Evolutionary conservation across 2,113 vertebrate genomes (phyloP), one percentile per base, ranked within the genome.

Genomic region (Corydoras sp.): DNA sequence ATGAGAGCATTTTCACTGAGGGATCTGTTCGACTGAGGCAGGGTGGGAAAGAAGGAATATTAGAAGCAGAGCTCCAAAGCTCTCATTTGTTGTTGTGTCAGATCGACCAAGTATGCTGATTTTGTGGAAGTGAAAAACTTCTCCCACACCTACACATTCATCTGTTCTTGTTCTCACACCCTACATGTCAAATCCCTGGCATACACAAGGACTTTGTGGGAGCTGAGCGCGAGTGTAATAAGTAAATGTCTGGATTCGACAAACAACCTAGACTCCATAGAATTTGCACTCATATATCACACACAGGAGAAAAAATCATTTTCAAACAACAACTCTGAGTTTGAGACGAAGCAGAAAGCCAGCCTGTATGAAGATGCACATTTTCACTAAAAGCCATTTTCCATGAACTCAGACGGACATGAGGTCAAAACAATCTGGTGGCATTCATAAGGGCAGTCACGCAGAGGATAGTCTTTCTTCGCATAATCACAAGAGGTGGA

Each of bases 231-330:
- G 7, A 43, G 31, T 55, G 53, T 51, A 32, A 75, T 18, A 10
- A 43, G 48, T 53, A 72, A 75, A 72, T 69, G 73, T 79, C 66
- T 76, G 77, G 73, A 61, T 70, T 12, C 31, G 32, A 65, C 65
- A 56, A 30, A 71, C 32, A 51, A 31, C 15, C 18, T 30, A 68
- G 7, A 8, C 35, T 4, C 35, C 9, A 66, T 10, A 62, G 49
- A 32, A 24, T 13, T 10, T 50, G 4, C 48, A 30, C 58, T 15
- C 3, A 24, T 6, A 43, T 50, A 10, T 48, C 32, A n/a, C 43
- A 65, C 63, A 65, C 7, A 5, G 4, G 4, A 43, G 2, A 43
- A 43, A 24, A 8, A 2, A 2, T 4, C 48, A n/a, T 50, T 35
- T 61, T 15, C 15, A 29, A 30, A 32, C 51, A 12, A 10, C 62